Base-by-base conservation (phyloP, 2,113 vertebrate genomes). In the Hippocampus zosterae region DNA sequence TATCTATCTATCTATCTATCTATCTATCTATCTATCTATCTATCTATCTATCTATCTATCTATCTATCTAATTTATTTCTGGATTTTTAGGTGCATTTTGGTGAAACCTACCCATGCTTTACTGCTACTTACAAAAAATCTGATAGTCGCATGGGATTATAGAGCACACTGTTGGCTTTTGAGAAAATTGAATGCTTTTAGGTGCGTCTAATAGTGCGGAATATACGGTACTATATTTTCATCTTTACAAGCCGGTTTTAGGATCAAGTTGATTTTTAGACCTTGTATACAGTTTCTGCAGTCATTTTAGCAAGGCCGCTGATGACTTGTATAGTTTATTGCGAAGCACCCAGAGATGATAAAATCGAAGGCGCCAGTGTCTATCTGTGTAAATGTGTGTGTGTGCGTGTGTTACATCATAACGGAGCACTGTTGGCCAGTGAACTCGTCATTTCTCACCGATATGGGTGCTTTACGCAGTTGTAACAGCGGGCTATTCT, bases 381-480 rank as follows among this genome's bases (percentile, higher is more conserved):
- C 13, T 65, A 5, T 65, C 12, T 44, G 40, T 46, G 62, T 42
- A 37, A 37, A 9, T 55, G 57, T 59, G 46, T 18, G 37, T n/a
- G n/a, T 44, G 42, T 65, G 12, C 42, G 21, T 44, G 40, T 46
- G 62, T 42, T 25, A 42, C 62, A 65, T 65, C 63, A 64, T 41
- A 64, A 64, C 23, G 41, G 12, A 65, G 12, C 63, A 65, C 41
- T 65, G 63, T 7, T 9, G 42, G 42, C n/a, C 21, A 64, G 12
- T 46, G 44, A 15, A 64, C 25, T 29, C 8, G 41, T 25, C 2
- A 27, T 65, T 65, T 65, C 46, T 65, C 63, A 46, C n/a, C 23
- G 16, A 16, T 9, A 46, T 27, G 63, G 63, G 27, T 2, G 57
- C 25, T 60, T 60, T 33, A 33, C 5, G 15, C 27, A 29, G 16